phyloP scores from a whole-genome alignment of 2,797 vertebrate species.

The Leuciscus waleckii region DNA sequence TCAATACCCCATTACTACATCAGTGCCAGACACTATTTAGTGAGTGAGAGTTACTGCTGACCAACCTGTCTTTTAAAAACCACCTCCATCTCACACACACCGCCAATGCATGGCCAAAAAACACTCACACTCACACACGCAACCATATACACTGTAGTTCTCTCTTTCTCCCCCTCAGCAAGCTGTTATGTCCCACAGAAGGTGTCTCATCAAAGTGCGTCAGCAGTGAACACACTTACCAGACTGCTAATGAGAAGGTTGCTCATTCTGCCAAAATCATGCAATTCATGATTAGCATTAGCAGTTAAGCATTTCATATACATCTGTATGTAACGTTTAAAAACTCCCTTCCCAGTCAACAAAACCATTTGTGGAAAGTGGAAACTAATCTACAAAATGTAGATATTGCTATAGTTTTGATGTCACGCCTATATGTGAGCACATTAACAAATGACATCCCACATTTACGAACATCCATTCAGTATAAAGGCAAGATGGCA shows the following conservation, averaged over 20 bases:
- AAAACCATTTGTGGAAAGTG: not conserved
- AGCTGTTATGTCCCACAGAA: conserved; percentile 47
- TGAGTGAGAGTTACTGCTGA: conserved; percentile 24
- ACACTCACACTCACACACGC: conserved; percentile 26
- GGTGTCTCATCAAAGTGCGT: conserved; percentile 34
- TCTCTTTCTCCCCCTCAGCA: conserved; percentile 54
- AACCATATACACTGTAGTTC: conserved; percentile 28
- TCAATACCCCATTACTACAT: conserved; percentile 50
- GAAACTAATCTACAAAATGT: not conserved
- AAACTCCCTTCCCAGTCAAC: not conserved
- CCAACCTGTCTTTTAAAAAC: conserved; percentile 20
- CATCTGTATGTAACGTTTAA: not conserved
- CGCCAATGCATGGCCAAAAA: conserved; percentile 13
- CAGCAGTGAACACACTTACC: conserved; percentile 41
- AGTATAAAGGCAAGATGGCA: not conserved
- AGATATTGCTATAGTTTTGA: not conserved
- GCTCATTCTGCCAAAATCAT: conserved; percentile 38
- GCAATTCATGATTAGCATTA: not conserved
- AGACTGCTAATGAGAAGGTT: conserved; percentile 38
- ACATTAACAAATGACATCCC: not conserved
- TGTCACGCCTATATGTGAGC: not conserved
- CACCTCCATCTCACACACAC: conserved; percentile 17
- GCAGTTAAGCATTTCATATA: not conserved
- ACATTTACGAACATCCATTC: not conserved
- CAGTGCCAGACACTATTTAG: conserved; percentile 40